Evolutionary conservation across 1,140 invertebrate species (phyloP), one percentile per base, ranked within the genome.

Genomic region (Berghia stephanieae): DNA sequence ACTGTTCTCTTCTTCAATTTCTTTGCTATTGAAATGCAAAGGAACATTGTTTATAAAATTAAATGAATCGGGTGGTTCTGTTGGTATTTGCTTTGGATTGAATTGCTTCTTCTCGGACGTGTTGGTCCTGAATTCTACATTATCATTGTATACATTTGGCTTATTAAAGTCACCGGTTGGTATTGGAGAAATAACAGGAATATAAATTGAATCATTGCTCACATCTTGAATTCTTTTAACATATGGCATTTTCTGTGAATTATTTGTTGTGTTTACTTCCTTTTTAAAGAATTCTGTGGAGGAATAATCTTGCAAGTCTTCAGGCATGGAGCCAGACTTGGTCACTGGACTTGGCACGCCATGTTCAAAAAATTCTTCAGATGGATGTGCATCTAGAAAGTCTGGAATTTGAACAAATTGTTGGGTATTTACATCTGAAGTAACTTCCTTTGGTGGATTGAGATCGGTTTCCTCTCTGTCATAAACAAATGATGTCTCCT

Each of bases 1-100:
- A 38, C 21, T 38, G 36, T 73, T 8, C 49, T 27, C 36, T 3
- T 63, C 21, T 2, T n/a, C 3, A 5, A 13, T 46, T 43, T 6
- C 27, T 21, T 10, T 68, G 16, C 68, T 63, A 8, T 49, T 68
- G 40, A 63, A 44, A n/a, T 67, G 42, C 8, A 76, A 38, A 36
- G 74, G 74, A 57, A 76, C 21, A 16, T 76, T 46, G n/a, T 40
- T 3, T 13, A 76, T 76, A 10, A 76, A 24, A 43, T 76, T 34
- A 43, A 67, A 76, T n/a, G 74, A 76, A 46, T 36, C 34, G 31
- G 74, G 74, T 42, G 74, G 60, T 24, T 76, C 74, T 38, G 46
- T 18, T 31, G 74, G 74, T 43, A 75, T 36, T 38, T 55, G 46
- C 1, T 57, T 10, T 57, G 34, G 44, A 2, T 55, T 46, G n/a